Conservation (phyloP, 2,888 invertebrate genomes). For the Synergus itoensis region DNA sequence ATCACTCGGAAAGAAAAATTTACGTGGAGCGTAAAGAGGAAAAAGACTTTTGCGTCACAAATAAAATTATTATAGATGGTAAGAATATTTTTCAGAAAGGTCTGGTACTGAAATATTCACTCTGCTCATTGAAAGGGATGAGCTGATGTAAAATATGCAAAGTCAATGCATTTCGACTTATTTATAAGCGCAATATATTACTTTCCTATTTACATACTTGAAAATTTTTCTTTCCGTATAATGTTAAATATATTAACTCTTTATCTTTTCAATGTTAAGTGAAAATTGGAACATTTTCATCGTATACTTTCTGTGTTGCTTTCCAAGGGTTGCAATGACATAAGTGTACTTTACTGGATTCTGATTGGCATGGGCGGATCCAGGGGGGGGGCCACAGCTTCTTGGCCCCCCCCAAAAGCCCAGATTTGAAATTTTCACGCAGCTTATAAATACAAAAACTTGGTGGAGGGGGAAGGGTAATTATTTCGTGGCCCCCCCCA, state of each 20-base stretch:
- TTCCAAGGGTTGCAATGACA: constrained; percentile 4
- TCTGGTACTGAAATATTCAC: neutral
- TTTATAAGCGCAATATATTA: neutral
- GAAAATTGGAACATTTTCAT: constrained; percentile 6
- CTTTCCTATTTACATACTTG: neutral
- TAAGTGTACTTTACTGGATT: neutral
- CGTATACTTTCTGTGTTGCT: neutral
- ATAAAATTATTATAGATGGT: constrained; percentile 17
- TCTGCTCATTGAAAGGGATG: neutral
- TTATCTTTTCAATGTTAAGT: neutral
- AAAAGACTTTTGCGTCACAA: constrained; percentile 20
- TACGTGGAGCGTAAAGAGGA: constrained; percentile 23
- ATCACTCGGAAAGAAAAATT: constrained; percentile 41
- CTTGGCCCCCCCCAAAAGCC: no score
- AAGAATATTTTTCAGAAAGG: constrained; percentile 5
- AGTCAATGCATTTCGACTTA: no score
- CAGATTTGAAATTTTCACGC: no score
- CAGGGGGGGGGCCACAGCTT: no score
- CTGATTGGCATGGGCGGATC: no score
- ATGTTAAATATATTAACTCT: constrained; percentile 29
- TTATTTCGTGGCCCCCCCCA: no score
- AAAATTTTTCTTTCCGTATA: neutral
- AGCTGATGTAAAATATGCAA: neutral
- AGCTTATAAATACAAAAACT: no score
- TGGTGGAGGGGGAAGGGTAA: no score